phyloP scores from a whole-genome alignment of 2,888 invertebrate species.

The Dicycla oo region DNA sequence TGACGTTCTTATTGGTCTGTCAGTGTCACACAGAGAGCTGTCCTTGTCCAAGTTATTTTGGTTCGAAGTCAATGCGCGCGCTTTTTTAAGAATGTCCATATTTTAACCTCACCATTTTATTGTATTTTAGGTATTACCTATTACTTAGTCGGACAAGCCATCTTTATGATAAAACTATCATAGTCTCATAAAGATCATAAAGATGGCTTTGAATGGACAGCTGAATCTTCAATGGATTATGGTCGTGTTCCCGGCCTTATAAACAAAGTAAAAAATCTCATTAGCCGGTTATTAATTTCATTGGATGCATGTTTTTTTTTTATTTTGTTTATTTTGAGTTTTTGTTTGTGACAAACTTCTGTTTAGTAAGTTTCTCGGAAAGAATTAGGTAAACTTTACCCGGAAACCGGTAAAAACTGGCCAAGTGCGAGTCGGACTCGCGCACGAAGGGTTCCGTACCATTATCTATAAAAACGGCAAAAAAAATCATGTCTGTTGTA shows the following conservation, averaged over 20 bases:
- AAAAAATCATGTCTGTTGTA: too few relatives aligned
- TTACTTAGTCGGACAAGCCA: not conserved
- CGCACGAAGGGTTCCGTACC: too few relatives aligned
- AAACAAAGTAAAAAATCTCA: not conserved
- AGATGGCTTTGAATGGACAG: too few relatives aligned
- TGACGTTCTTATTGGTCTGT: constrained; percentile 18
- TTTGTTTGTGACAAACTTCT: not conserved
- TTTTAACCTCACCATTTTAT: not conserved
- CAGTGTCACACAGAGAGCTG: constrained; percentile 8
- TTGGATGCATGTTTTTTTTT: not conserved
- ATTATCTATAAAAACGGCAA: too few relatives aligned
- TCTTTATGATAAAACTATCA: too few relatives aligned
- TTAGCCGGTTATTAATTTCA: not conserved
- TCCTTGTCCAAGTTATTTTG: not conserved
- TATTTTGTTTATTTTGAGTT: not conserved
- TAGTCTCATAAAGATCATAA: too few relatives aligned
- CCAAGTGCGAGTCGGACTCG: too few relatives aligned
- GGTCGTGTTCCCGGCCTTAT: not conserved
- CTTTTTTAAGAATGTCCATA: not conserved
- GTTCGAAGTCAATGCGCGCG: not conserved
- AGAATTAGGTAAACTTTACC: not conserved
- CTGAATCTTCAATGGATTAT: not conserved
- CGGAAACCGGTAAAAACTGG: constrained; percentile 15
- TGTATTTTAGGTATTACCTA: not conserved
- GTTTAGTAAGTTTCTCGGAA: constrained; percentile 3